These are phyloP conservation scores for Apotomis turbidana DNA, from an alignment of 2,888 invertebrate species.

Conservation along the genomic window DNA sequence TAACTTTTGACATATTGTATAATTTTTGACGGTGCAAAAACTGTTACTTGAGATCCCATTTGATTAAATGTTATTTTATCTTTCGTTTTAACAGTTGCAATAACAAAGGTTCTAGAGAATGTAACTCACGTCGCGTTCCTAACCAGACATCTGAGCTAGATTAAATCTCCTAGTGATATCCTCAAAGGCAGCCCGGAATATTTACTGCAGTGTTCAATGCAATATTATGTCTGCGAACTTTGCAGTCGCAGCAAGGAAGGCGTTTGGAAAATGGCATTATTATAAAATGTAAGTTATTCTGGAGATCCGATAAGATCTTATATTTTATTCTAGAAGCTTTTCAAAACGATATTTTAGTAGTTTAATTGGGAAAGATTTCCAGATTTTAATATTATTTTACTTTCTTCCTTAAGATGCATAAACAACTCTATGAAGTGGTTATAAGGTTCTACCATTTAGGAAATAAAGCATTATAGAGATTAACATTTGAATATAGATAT, in stretches of 20 bases:
- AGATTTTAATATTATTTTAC: too few species aligned
- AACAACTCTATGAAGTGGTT: too few species aligned
- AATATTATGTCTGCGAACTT: conserved; percentile 22
- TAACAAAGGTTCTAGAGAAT: too few species aligned
- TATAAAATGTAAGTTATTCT: conserved; percentile 1
- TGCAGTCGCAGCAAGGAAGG: not conserved
- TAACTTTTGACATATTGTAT: too few species aligned
- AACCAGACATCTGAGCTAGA: conserved; percentile 17
- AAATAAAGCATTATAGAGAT: too few species aligned
- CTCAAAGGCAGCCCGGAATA: conserved; percentile 15
- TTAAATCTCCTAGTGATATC: conserved; percentile 31
- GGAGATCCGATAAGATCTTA: not conserved
- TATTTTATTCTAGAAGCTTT: not conserved
- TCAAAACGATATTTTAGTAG: not conserved
- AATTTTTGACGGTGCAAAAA: too few species aligned
- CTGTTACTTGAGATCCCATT: too few species aligned
- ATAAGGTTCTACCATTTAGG: too few species aligned
- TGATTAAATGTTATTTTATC: too few species aligned
- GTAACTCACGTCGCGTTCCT: conserved; percentile 17
- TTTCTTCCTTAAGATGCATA: too few species aligned
- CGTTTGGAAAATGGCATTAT: conserved; percentile 8
- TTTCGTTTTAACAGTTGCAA: too few species aligned
- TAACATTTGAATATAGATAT: too few species aligned
- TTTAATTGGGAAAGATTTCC: not conserved
- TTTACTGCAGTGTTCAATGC: conserved; percentile 14